phyloP scores from a whole-genome alignment of 2,888 invertebrate genomes.

The Sphaerolaimus hirsutus region DNA sequence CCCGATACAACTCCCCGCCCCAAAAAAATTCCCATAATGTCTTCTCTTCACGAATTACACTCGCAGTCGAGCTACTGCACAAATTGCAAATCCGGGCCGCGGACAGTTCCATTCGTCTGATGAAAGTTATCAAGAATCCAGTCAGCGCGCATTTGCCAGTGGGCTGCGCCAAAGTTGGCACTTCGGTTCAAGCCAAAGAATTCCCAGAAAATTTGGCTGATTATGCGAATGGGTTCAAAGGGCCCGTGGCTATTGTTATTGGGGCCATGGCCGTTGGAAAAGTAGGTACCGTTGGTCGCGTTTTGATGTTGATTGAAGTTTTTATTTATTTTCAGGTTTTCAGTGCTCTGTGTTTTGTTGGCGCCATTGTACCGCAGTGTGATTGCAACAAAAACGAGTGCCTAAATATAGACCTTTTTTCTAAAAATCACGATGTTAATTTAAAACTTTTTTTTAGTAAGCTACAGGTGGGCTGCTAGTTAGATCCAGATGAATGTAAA shows the following conservation, averaged over 20 bases:
- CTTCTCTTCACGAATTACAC: slow-evolving; percentile 23
- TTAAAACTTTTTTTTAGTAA: no score
- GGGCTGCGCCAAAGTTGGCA: slow-evolving; percentile 63
- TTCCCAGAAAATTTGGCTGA: slow-evolving; percentile 1
- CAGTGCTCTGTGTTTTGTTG: no score
- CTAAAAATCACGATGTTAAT: no score
- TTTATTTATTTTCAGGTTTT: no score
- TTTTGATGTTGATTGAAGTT: not conserved
- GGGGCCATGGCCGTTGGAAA: slow-evolving; percentile 95
- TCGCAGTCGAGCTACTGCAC: slow-evolving; percentile 70
- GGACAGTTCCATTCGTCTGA: slow-evolving; percentile 58
- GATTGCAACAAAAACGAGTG: no score
- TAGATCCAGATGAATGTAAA: no score
- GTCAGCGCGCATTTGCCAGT: slow-evolving; percentile 75
- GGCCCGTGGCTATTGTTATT: slow-evolving; percentile 60
- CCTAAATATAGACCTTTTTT: no score
- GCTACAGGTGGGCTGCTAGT: no score
- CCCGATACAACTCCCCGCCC: not conserved
- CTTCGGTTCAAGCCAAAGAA: slow-evolving; percentile 62
- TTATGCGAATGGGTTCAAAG: slow-evolving; percentile 8
- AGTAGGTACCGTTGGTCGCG: slow-evolving; percentile 31
- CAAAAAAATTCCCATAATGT: slow-evolving; percentile 13
- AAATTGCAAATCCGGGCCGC: slow-evolving; percentile 73
- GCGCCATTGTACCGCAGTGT: no score
- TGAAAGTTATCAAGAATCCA: slow-evolving; percentile 82